Evolutionary conservation across 2,797 vertebrate genomes (phyloP), one percentile per base, ranked within the genome.

Genomic region (Toxotes lorentzi): DNA sequence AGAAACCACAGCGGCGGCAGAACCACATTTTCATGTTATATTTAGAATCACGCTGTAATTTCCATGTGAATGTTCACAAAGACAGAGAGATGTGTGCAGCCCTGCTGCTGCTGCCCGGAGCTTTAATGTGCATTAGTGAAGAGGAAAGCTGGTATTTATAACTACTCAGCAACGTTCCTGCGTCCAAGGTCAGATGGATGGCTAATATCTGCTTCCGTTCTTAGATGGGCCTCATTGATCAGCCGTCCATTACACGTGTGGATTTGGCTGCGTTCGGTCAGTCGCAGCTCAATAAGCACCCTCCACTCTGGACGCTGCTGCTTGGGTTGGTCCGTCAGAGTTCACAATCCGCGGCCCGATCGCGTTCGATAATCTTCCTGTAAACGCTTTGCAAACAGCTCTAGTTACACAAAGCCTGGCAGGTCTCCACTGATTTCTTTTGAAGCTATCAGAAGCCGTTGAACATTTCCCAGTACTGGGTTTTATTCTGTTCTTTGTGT

Each of bases 11-110:
- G 78, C 66, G 27, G 70, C 30, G 4, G 43, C 43, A 68, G 69
- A 70, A 41, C 78, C 79, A 41, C 73, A 57, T 75, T 34, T 77
- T 75, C 53, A 45, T 48, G 75, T 82, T 92, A 92, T 90, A 90
- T 93, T 92, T 93, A 93, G 91, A 70, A 60, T 70, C 76, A 53
- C 54, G 27, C 86, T 87, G 81, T 91, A 83, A 88, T 90, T 91
- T 91, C 60, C 60, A 62, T 64, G 68, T 71, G 79, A 78, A 77
- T 34, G 79, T 78, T 74, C 10, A 2, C 63, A 35, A 57, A 75
- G 79, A 34, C 65, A 67, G 53, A 32, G 34, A 27, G 21, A 58
- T 6, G 30, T 12, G 64, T 8, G 79, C 65, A 3, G 32, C 53
- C 7, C 57, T n/a, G 38, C 38, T 10, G 35, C 35, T n/a, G 17